Percentiles rank a stretch among this genome's conserved stretches.
These are phyloP conservation scores for Azorinus chamasolen DNA, from an alignment of 2,888 invertebrate genomes.

Conservation along the genomic window DNA sequence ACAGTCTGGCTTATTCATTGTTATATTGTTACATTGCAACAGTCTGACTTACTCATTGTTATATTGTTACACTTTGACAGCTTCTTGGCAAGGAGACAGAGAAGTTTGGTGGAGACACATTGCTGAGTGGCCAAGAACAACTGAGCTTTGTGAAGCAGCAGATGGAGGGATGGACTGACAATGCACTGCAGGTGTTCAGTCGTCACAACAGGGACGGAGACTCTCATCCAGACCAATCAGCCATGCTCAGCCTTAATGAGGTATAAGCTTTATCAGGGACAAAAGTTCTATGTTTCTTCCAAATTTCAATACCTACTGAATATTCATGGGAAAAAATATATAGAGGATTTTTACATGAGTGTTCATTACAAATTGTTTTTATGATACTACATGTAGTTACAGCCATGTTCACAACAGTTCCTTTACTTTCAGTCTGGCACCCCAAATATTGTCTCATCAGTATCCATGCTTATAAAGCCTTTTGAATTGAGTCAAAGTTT, in stretches of 20 bases:
- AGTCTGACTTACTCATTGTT: no score
- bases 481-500: no score
- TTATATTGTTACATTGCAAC: no score
- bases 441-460: no score
- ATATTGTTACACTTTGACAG: slow-evolving; percentile 72
- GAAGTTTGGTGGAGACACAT: slow-evolving; percentile 83
- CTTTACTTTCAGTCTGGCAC: no score
- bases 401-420: no score
- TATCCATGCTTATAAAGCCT: no score
- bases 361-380: no score
- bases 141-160: slow-evolving; percentile 77
- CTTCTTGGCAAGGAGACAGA: slow-evolving; percentile 80
- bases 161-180: slow-evolving; percentile 85
- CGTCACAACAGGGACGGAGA: slow-evolving; percentile 80
- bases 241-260: slow-evolving; percentile 82
- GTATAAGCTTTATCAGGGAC: slow-evolving; percentile 54
- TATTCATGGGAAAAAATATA: no score
- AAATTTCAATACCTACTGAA: no score
- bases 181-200: slow-evolving; percentile 82
- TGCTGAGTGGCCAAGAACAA: slow-evolving; percentile 82
- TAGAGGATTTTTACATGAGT: neutral
- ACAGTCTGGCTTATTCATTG: no score
- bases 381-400: neutral
- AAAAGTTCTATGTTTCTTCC: no score
- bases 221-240: slow-evolving; percentile 80